A percentile compares a stretch with the other conserved stretches of the same genome.
Conservation (phyloP, 2,888 invertebrate genomes). For the Nebria salina region DNA sequence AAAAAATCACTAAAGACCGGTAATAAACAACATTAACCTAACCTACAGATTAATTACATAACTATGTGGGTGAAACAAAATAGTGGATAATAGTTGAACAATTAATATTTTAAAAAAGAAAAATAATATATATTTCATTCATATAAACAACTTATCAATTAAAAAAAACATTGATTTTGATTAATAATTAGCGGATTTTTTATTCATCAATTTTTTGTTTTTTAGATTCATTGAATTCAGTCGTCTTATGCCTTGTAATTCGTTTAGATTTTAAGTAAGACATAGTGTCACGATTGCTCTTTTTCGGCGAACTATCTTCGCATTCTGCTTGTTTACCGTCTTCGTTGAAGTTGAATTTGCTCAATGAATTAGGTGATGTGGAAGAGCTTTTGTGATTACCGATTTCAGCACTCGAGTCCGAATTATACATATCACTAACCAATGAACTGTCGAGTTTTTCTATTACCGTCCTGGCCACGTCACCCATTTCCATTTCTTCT, state of each 20-base stretch:
- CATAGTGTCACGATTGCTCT: constrained; percentile 57
- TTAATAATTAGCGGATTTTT: constrained; percentile 6
- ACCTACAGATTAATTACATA: not conserved
- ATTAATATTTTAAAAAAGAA: constrained; percentile 11
- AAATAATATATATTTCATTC: constrained; percentile 35
- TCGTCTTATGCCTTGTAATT: constrained; percentile 58
- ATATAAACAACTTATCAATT: constrained; percentile 39
- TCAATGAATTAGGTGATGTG: not conserved
- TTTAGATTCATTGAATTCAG: constrained; percentile 54
- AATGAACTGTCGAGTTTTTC: constrained; percentile 33
- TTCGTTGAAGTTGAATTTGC: not conserved
- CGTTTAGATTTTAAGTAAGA: constrained; percentile 61
- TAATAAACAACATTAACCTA: not conserved
- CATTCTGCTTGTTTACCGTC: constrained; percentile 55
- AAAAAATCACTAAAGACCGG: not conserved
- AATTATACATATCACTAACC: constrained; percentile 31
- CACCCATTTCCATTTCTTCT: constrained; percentile 67
- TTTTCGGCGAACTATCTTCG: constrained; percentile 54
- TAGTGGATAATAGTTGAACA: not conserved
- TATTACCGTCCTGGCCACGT: constrained; percentile 53
- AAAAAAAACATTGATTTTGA: constrained; percentile 21
- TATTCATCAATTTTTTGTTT: constrained; percentile 51
- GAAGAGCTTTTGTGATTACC: not conserved
- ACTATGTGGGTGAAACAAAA: not conserved
- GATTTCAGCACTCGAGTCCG: constrained; percentile 37